Evolutionary conservation across 2,888 invertebrate genomes (phyloP).

Genomic region (Halictus ligatus): DNA sequence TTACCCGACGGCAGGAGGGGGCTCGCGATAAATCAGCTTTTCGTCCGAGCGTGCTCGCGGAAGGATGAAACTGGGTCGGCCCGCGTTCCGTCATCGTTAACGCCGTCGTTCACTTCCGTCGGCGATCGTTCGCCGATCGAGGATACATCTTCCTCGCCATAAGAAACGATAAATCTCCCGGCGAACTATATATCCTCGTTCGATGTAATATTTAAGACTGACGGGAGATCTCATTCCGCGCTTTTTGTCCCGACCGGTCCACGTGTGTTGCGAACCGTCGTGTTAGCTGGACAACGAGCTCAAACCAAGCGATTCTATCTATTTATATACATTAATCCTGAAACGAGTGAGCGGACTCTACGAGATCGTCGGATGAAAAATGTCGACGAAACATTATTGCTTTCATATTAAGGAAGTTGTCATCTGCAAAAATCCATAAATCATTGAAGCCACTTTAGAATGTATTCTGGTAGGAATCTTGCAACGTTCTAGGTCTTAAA

Average conservation of each 20-base stretch:
- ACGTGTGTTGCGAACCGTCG: background rate
- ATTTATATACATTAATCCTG: no score
- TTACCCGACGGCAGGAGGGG: conserved; percentile 5
- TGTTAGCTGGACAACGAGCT: no score
- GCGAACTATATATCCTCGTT: background rate
- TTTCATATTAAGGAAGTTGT: no score
- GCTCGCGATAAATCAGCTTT: conserved; percentile 51
- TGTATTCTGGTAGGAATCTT: no score
- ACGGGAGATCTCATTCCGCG: background rate
- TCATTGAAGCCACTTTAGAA: no score
- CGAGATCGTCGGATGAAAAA: no score
- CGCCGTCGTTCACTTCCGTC: conserved; percentile 28
- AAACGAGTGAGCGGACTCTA: no score
- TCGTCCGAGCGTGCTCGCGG: conserved; percentile 34
- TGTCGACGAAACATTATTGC: no score
- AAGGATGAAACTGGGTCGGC: conserved; percentile 46
- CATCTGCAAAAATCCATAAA: no score
- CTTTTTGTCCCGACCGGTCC: background rate
- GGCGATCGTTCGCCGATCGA: conserved; percentile 9
- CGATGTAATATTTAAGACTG: conserved; percentile 7
- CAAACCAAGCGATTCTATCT: no score
- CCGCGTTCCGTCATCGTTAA: conserved; percentile 62
- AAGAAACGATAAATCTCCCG: conserved; percentile 8
- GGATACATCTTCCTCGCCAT: conserved; percentile 4
- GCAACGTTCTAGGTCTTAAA: no score